phyloP scores from a whole-genome alignment of 2,113 vertebrate species.

The Hylia prasina region DNA sequence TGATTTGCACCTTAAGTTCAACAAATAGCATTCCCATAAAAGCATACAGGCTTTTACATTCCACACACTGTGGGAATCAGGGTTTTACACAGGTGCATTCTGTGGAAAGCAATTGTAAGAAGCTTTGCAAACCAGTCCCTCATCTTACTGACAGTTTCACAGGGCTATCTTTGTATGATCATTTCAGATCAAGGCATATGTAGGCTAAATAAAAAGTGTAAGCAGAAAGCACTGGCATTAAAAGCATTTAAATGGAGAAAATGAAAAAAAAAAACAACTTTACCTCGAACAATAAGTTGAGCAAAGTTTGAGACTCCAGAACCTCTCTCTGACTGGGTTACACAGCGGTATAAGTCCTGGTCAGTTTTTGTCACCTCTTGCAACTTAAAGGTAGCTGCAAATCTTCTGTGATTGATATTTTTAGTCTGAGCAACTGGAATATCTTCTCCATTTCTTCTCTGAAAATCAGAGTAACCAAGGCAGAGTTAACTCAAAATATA shows the following conservation, averaged over 20 bases:
- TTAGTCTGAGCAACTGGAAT: slow-evolving; percentile 95
- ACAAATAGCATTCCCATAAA: background rate
- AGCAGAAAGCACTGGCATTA: background rate
- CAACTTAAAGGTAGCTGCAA: slow-evolving; percentile 93
- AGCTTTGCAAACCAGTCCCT: background rate
- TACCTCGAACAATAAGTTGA: slow-evolving; percentile 95
- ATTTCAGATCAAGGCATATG: background rate
- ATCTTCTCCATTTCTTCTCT: slow-evolving; percentile 95
- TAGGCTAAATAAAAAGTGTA: background rate
- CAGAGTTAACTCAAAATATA: background rate
- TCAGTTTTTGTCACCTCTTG: slow-evolving; percentile 92
- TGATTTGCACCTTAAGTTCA: background rate
- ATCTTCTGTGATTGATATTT: slow-evolving; percentile 97
- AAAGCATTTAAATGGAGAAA: background rate
- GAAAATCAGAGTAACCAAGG: slow-evolving; percentile 38
- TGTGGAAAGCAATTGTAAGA: background rate
- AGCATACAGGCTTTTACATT: background rate
- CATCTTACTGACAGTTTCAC: background rate
- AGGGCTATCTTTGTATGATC: background rate
- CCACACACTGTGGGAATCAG: background rate
- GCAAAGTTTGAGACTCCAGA: slow-evolving; percentile 98
- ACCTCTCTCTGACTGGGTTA: slow-evolving; percentile 94
- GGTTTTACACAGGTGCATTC: background rate
- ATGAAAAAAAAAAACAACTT: slow-evolving; percentile 6
- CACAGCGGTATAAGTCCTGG: slow-evolving; percentile 95